phyloP scores from a whole-genome alignment of 2,113 vertebrate species.

The Corythaixoides concolor region DNA sequence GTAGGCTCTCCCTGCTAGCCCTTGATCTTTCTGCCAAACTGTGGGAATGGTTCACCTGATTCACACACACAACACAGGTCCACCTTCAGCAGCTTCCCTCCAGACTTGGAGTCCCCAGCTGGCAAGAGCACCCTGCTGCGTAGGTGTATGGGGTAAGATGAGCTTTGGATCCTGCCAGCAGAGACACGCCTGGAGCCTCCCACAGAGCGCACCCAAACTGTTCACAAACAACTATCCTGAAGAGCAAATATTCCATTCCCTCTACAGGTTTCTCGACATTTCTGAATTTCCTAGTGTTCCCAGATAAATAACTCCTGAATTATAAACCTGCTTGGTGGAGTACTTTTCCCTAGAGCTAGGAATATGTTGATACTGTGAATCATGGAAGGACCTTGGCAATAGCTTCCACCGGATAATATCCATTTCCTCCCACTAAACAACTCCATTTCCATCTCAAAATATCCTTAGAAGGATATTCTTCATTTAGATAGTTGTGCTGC shows the following conservation, averaged over 20 bases:
- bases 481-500: neutral
- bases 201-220: neutral
- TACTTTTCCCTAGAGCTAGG: conserved; percentile 61
- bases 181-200: neutral
- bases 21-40: neutral
- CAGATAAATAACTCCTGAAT: neutral
- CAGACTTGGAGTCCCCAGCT: neutral
- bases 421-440: conserved; percentile 64
- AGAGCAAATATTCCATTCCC: conserved; percentile 9
- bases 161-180: neutral
- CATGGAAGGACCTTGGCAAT: conserved; percentile 55
- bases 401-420: conserved; percentile 64
- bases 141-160: neutral
- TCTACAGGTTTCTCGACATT: neutral
- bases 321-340: conserved; percentile 28
- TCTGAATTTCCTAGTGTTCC: conserved; percentile 9
- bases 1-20: neutral
- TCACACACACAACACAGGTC: neutral
- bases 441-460: conserved; percentile 51
- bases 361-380: conserved; percentile 60
- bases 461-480: conserved; percentile 74
- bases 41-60: neutral
- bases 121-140: neutral
- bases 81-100: neutral
- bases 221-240: conserved; percentile 23